Evolutionary conservation across 2,113 vertebrate genomes (phyloP), one percentile per base, ranked within the genome.

Genomic region (Ceyx margarethae): DNA sequence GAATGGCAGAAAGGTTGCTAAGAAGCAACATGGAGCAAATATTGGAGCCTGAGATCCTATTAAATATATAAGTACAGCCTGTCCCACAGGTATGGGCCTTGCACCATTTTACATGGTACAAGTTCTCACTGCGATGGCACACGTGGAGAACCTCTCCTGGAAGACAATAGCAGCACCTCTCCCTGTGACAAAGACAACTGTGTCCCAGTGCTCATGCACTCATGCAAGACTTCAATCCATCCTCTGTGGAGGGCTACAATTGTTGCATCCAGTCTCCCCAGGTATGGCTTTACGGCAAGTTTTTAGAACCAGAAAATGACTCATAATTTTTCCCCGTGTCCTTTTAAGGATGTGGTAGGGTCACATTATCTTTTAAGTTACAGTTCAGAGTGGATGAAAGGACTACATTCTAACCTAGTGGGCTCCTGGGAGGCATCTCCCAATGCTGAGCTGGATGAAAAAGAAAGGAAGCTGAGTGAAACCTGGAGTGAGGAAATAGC

Each of bases 121-220:
- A 1, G 1, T 48, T 48, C 31, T 73, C 60, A 31, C 43, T 69
- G 17, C 0, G 0, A 22, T 0, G 3, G 20, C 17, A 35, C 7
- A 6, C 66, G 18, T 6, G 13, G 43, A 79, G 26, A 85, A 19
- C 12, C 4, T 1, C n/a, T 31, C 46, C 56, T 6, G 46, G 42
- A n/a, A 45, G 13, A n/a, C 9, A 56, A 7, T 20, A 51, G 66
- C 71, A 78, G 50, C 74, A 73, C 26, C 37, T 56, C 21, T 56
- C 11, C 45, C 77, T 1, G 0, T 42, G 29, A 37, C 58, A 69
- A 15, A 43, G 35, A 51, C 22, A 56, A 23, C n/a, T 4, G 4
- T 2, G n/a, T 57, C 67, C 45, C 12, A 5, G 7, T 4, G 31
- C 72, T 62, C 17, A 6, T 2, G 3, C 29, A 37, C 37, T 37